Evolutionary conservation across 2,113 vertebrate species (phyloP), one percentile per base, ranked within the genome.

Genomic region (Nothoprocta perdicaria): DNA sequence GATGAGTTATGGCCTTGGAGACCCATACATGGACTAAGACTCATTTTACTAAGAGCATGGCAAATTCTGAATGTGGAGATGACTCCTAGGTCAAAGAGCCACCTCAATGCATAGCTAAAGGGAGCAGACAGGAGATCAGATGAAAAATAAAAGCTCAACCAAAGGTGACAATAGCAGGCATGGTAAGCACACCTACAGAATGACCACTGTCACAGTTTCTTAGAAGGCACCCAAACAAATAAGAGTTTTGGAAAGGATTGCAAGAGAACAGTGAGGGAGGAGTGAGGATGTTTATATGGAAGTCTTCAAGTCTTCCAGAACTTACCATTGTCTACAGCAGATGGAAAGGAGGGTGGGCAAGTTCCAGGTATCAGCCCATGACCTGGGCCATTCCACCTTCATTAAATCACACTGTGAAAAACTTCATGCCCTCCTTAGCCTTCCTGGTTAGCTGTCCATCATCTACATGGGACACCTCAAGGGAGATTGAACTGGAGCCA

Each of bases 401-500:
- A 35, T 38, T 71, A 43, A 58, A 35, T 22, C 45, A 52, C 63
- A 65, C 55, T 45, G 45, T 4, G 41, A 48, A 43, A 52, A 76
- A 19, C 40, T 27, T 85, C 1, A 0, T 8, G 38, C 48, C 1
- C 29, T 63, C 60, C 26, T 50, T 29, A 12, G 33, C n/a, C 12
- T 53, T 21, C 14, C 13, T 71, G 15, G 80, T 26, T 10, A 27
- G 14, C 76, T 81, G 15, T 78, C 79, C 80, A 53, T 74, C 72
- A 67, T 66, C 67, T 45, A 2, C 19, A 1, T 11, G 23, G 69
- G 43, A 57, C 26, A 79, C 10, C 88, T 61, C 53, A 22, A 21
- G 78, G 68, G 86, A 94, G 10, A 16, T 53, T 67, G 48, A 38
- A 4, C 27, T 43, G 50, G 57, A 91, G 90, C 78, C 86, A 86